Percentiles rank a stretch among this genome's conserved stretches.
These are phyloP conservation scores for Catocala fraxini DNA, from an alignment of 2,888 invertebrate species.

Conservation along the genomic window DNA sequence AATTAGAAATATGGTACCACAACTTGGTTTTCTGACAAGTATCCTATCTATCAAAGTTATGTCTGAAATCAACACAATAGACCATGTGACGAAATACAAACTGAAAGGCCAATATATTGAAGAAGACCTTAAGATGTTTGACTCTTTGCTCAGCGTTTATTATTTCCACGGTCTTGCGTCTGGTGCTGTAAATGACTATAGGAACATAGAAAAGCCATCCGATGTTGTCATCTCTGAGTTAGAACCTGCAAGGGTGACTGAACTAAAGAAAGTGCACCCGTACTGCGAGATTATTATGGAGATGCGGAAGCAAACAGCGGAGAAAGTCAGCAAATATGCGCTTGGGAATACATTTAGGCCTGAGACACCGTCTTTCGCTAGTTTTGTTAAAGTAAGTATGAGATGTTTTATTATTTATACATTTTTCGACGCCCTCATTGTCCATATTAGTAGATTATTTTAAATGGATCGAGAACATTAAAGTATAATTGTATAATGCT, in stretches of 20 bases:
- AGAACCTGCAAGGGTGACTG: slow-evolving; percentile 51
- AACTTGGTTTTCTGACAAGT: slow-evolving; percentile 81
- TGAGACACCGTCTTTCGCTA: slow-evolving; percentile 79
- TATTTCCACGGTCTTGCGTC: slow-evolving; percentile 81
- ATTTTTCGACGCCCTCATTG: no score
- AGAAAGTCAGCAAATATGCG: slow-evolving; percentile 76
- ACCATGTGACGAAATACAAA: slow-evolving; percentile 93
- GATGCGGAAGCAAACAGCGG: slow-evolving; percentile 70
- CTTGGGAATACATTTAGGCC: slow-evolving; percentile 88
- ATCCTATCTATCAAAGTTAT: slow-evolving; percentile 87
- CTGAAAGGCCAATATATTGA: slow-evolving; percentile 91
- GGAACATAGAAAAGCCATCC: slow-evolving; percentile 64
- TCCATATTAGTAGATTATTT: no score
- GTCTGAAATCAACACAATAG: slow-evolving; percentile 91
- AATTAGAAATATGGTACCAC: slow-evolving; percentile 62
- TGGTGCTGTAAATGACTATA: slow-evolving; percentile 68
- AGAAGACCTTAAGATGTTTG: slow-evolving; percentile 90
- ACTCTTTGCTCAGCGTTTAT: slow-evolving; percentile 86
- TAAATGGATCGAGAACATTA: no score
- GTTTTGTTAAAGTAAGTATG: slow-evolving; percentile 83
- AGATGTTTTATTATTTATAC: no score
- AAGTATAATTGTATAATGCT: no score
- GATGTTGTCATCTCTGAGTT: slow-evolving; percentile 60
- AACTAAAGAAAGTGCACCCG: slow-evolving; percentile 77
- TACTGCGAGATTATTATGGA: slow-evolving; percentile 77